phyloP scores from a whole-genome alignment of 2,888 invertebrate genomes.

The Agrotis segetum region DNA sequence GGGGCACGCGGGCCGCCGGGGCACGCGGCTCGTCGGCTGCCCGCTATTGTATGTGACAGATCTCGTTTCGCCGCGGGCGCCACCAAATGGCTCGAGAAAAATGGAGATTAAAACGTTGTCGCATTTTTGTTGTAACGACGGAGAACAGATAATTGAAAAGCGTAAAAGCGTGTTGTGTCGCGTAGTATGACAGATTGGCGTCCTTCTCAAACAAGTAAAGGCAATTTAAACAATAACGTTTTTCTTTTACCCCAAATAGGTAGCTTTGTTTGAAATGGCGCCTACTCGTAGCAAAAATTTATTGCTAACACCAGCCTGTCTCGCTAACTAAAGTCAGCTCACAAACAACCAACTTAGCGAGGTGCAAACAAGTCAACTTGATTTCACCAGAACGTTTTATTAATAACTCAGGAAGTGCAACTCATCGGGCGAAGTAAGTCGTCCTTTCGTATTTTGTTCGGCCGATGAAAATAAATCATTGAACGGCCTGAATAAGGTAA shows the following conservation, averaged over 20 bases:
- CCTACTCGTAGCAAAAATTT: not conserved
- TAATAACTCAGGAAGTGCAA: conserved; percentile 62
- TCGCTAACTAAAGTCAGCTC: conserved; percentile 17
- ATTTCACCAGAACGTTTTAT: conserved; percentile 53
- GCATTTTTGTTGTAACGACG: conserved; percentile 37
- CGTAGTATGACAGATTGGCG: conserved; percentile 22
- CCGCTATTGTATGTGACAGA: conserved; percentile 59
- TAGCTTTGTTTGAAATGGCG: not conserved
- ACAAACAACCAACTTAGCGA: conserved; percentile 22
- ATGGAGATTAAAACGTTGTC: conserved; percentile 56
- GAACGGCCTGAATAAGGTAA: conserved; percentile 68
- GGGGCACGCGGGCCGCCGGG: conserved; percentile 11
- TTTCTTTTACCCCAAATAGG: too few species aligned
- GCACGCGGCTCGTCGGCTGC: conserved; percentile 20
- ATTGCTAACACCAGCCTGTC: not conserved
- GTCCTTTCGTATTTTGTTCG: conserved; percentile 53
- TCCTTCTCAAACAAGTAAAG: conserved; percentile 11
- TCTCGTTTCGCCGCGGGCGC: conserved; percentile 50
- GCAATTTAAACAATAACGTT: conserved; percentile 4
- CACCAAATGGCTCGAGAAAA: conserved; percentile 55
- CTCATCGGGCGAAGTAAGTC: conserved; percentile 58
- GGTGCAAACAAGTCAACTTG: conserved; percentile 43
- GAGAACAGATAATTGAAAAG: conserved; percentile 42
- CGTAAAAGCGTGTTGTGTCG: conserved; percentile 24
- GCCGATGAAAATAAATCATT: conserved; percentile 67